Evolutionary conservation across 2,797 vertebrate genomes (phyloP).

Genomic region (Gastrophryne carolinensis): DNA sequence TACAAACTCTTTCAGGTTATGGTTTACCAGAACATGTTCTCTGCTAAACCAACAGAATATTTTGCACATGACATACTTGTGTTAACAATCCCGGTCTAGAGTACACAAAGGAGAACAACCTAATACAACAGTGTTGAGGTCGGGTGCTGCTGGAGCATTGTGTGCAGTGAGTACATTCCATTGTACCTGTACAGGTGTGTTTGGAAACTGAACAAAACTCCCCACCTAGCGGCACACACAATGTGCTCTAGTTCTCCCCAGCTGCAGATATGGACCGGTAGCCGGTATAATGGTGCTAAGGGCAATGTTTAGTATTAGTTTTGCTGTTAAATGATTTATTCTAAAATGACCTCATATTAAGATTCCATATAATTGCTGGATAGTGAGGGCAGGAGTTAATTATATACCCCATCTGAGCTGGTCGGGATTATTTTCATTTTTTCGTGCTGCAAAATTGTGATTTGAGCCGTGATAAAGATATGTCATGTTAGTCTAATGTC

Average conservation of each 20-base stretch:
- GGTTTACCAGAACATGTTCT: neutral
- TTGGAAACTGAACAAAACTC: conserved; percentile 3
- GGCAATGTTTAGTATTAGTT: too few species aligned
- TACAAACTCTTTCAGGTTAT: neutral
- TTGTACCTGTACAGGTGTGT: conserved; percentile 15
- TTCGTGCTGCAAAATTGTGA: too few species aligned
- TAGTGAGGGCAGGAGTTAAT: too few species aligned
- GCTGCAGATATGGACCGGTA: neutral
- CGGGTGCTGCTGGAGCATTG: neutral
- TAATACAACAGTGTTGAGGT: neutral
- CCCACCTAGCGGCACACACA: neutral
- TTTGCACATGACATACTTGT: conserved; percentile 5
- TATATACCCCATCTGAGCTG: too few species aligned
- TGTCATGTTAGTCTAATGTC: too few species aligned
- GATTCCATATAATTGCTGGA: too few species aligned
- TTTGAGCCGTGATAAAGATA: too few species aligned
- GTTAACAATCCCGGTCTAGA: neutral
- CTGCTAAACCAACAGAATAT: conserved; percentile 5
- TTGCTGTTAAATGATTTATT: too few species aligned
- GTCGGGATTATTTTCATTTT: too few species aligned
- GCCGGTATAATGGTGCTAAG: too few species aligned
- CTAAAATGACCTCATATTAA: too few species aligned
- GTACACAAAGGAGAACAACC: neutral
- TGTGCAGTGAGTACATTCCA: neutral
- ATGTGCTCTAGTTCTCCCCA: neutral